Percentiles rank a stretch among this genome's conserved stretches.
Conservation (phyloP, 2,888 invertebrate genomes). For the Pandemis cinnamomeana region DNA sequence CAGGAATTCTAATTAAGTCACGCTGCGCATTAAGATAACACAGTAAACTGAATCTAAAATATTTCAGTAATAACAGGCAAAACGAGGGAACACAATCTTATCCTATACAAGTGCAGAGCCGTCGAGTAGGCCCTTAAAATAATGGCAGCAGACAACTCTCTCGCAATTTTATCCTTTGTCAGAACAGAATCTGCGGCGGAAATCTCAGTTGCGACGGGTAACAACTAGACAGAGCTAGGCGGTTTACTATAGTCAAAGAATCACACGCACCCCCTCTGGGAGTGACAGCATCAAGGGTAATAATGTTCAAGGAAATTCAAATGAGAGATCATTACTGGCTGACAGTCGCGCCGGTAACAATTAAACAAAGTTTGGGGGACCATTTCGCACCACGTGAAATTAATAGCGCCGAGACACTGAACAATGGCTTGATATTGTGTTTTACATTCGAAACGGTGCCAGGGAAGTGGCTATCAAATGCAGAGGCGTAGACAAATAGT, state of each 20-base stretch:
- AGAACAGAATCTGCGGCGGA: slow-evolving; percentile 14
- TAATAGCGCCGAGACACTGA: slow-evolving; percentile 59
- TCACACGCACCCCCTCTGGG: background rate
- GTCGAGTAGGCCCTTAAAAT: slow-evolving; percentile 41
- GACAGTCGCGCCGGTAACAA: slow-evolving; percentile 58
- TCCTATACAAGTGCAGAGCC: slow-evolving; percentile 22
- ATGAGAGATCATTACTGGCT: slow-evolving; percentile 47
- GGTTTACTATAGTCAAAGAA: slow-evolving; percentile 29
- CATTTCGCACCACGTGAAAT: slow-evolving; percentile 55
- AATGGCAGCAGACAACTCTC: slow-evolving; percentile 38
- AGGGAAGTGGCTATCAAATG: slow-evolving; percentile 45
- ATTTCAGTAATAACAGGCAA: slow-evolving; percentile 16
- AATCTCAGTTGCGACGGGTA: slow-evolving; percentile 15
- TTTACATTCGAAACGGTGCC: slow-evolving; percentile 21
- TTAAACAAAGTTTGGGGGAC: slow-evolving; percentile 57
- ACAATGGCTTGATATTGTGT: slow-evolving; percentile 38
- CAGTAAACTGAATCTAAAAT: slow-evolving; percentile 31
- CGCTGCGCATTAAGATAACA: background rate
- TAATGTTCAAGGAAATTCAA: slow-evolving; percentile 34
- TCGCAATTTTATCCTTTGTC: slow-evolving; percentile 40
- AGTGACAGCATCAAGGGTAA: slow-evolving; percentile 20
- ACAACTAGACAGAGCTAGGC: slow-evolving; percentile 30
- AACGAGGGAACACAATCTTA: slow-evolving; percentile 26
- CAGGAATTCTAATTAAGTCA: slow-evolving; percentile 1
- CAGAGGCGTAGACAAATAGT: slow-evolving; percentile 39